These are phyloP conservation scores for Nesometra sesokonis DNA, from an alignment of 35 echinoderm and acorn worm species.

Conservation along the genomic window DNA sequence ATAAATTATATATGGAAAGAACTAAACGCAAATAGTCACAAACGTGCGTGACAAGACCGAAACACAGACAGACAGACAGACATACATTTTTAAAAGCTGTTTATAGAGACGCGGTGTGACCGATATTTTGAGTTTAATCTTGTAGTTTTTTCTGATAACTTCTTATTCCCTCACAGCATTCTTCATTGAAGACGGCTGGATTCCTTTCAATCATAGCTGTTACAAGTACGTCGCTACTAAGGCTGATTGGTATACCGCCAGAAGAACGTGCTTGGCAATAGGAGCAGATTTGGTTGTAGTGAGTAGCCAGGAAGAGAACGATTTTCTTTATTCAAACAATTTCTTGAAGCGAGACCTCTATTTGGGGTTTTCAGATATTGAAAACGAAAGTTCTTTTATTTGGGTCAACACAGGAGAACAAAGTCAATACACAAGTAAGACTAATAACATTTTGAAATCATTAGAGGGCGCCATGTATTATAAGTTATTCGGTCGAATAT, in stretches of 20 bases:
- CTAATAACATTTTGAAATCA: too few species aligned
- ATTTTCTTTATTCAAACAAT: background rate
- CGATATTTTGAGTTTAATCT: too few species aligned
- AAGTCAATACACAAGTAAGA: background rate
- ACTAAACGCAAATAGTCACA: too few species aligned
- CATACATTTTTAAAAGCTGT: too few species aligned
- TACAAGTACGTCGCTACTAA: background rate
- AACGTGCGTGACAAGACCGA: too few species aligned
- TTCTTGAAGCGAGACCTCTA: background rate
- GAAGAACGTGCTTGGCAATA: background rate
- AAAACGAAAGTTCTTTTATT: background rate
- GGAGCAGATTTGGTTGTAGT: background rate
- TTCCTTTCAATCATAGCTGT: background rate
- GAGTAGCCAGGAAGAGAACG: background rate
- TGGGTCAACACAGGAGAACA: background rate
- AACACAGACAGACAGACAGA: too few species aligned
- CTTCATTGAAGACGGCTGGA: background rate
- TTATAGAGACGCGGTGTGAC: too few species aligned
- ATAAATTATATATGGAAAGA: too few species aligned
- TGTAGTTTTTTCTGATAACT: too few species aligned
- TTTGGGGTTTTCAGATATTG: background rate
- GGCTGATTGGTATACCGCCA: background rate
- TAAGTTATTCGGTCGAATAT: too few species aligned
- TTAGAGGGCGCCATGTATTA: too few species aligned
- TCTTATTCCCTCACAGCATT: too few species aligned